These are phyloP conservation scores for Pionites leucogaster DNA, from an alignment of 2,113 vertebrate species.

Conservation along the genomic window DNA sequence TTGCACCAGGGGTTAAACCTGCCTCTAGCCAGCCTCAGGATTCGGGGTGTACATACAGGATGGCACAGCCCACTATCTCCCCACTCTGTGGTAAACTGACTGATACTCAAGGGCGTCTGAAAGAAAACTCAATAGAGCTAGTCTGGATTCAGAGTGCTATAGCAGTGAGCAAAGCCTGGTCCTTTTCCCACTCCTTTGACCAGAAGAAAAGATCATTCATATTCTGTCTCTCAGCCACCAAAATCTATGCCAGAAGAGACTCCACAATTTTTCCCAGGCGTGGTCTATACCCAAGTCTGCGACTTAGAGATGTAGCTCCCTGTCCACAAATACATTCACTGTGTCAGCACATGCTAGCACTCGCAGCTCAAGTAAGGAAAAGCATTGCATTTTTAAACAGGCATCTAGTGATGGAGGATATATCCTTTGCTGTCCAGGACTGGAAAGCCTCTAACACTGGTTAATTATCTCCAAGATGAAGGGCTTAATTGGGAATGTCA, in stretches of 20 bases:
- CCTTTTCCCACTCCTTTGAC: neutral
- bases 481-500: constrained; percentile 60
- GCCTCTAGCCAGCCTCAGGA: constrained; percentile 62
- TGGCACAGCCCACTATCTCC: neutral
- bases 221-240: neutral
- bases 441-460: constrained; percentile 50
- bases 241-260: neutral
- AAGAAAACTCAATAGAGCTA: neutral
- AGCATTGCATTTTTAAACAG: neutral
- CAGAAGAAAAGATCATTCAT: neutral
- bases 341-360: neutral
- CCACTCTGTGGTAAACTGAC: neutral
- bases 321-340: neutral
- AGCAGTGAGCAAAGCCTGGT: neutral
- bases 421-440: constrained; percentile 66
- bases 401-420: neutral
- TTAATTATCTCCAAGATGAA: constrained; percentile 61
- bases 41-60: neutral
- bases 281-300: neutral
- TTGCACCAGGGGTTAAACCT: constrained; percentile 45
- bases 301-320: neutral
- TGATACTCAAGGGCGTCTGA: neutral
- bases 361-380: neutral
- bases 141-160: neutral
- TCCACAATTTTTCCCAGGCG: neutral